These are phyloP conservation scores for Oreocharis arfaki DNA, from an alignment of 2,113 vertebrate genomes.

Conservation along the genomic window DNA sequence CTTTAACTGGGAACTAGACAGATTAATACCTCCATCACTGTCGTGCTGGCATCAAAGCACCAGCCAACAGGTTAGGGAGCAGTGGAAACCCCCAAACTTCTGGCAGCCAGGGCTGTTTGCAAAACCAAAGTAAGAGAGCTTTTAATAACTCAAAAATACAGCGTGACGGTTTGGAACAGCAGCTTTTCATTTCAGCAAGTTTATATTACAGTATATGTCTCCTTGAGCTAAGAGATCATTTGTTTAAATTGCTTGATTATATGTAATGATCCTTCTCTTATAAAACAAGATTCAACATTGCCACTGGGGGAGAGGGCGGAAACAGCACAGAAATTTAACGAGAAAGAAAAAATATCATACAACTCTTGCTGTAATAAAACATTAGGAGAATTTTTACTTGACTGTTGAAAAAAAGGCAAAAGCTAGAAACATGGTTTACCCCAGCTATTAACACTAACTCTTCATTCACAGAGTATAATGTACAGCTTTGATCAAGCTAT, in stretches of 20 bases:
- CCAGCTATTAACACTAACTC: slow-evolving; percentile 51
- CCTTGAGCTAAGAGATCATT: slow-evolving; percentile 52
- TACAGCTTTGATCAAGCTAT: slow-evolving; percentile 44
- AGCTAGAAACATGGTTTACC: slow-evolving; percentile 44
- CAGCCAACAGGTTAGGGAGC: neutral
- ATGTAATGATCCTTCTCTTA: slow-evolving; percentile 61
- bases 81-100: neutral
- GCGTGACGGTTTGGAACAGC: neutral
- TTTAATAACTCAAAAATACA: neutral
- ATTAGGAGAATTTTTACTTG: slow-evolving; percentile 54
- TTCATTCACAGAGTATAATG: slow-evolving; percentile 23
- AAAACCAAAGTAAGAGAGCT: neutral
- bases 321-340: slow-evolving; percentile 60
- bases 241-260: slow-evolving; percentile 71
- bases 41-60: neutral
- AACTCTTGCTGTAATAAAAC: slow-evolving; percentile 52
- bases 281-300: slow-evolving; percentile 72
- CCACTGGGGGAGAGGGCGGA: neutral
- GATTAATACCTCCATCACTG: neutral
- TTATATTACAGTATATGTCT: neutral
- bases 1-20: neutral
- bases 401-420: slow-evolving; percentile 42
- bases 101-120: neutral
- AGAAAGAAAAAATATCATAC: slow-evolving; percentile 58
- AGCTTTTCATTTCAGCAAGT: slow-evolving; percentile 22